A percentile compares a stretch with the other conserved stretches of the same genome.
These are phyloP conservation scores for Disparrhopalites patrizii DNA, from an alignment of 2,888 invertebrate genomes.

Conservation along the genomic window DNA sequence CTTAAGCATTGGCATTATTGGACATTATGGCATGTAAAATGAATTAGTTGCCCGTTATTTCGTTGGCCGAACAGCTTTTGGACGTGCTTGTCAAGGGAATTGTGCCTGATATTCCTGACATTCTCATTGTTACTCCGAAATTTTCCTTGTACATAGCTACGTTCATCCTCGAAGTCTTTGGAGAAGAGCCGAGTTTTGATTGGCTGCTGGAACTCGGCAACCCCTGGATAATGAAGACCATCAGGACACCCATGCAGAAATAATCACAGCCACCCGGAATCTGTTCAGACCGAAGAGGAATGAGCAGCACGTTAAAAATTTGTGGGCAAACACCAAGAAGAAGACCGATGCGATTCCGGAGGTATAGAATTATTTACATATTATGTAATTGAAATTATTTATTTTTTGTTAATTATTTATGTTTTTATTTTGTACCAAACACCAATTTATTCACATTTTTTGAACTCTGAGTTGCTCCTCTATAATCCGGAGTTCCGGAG, in stretches of 20 bases:
- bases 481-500: too few relatives aligned
- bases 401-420: too few relatives aligned
- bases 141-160: conserved; percentile 41
- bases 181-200: conserved; percentile 41
- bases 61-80: conserved; percentile 42
- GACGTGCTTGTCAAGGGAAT: conserved; percentile 39
- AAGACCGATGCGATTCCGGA: too few relatives aligned
- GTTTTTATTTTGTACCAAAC: too few relatives aligned
- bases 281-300: conserved; percentile 41
- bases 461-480: too few relatives aligned
- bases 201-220: conserved; percentile 43
- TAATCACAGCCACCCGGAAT: conserved; percentile 40
- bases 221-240: conserved; percentile 35
- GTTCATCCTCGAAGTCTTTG: conserved; percentile 45
- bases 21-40: too few relatives aligned
- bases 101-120: conserved; percentile 44
- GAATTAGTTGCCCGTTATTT: too few relatives aligned
- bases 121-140: conserved; percentile 44
- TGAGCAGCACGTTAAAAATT: conserved; percentile 42
- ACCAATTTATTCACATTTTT: too few relatives aligned
- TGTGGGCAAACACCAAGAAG: conserved; percentile 37
- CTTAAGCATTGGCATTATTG: too few relatives aligned
- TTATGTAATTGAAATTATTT: too few relatives aligned
- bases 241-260: conserved; percentile 31
- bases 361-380: too few relatives aligned